Base-by-base conservation (phyloP, 2,888 invertebrate species). In the Microplitis deprimator region DNA sequence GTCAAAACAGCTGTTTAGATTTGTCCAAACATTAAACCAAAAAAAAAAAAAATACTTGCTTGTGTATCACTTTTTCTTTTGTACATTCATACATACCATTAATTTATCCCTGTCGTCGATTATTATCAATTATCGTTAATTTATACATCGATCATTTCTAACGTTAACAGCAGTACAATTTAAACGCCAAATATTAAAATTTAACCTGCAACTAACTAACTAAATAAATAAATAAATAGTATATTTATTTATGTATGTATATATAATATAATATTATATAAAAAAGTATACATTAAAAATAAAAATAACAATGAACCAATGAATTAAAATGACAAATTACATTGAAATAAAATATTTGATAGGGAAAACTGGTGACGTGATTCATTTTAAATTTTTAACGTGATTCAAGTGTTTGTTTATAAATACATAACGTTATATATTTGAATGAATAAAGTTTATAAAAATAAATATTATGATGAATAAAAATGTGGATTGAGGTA, bases 1-100 rank as follows among this genome's bases (percentile, higher is more conserved):
- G 67, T 68, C 29, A 59, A 29, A 74, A 74, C 74, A 74, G 74
- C 74, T 74, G 74, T 74, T 67, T 65, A 39, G 68, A 39, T 50
- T 74, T 62, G 16, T 72, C 71, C 60, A 72, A 70, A 60, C 50
- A 50, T 50, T 7, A 50, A 50, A 50, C 50, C 3, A 62, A 38
- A 41, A 6, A 17, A 68, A 38, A 73, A 69, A 80, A 69, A 60
- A 64, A 29, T 29, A 13, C 17, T 50, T 50, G 50, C 8, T 50
- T 50, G 50, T 50, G 50, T 50, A 50, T 50, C 6, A 8, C 4
- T 13, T 8, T 50, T 13, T 50, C 50, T 50, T 50, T 50, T 50
- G 13, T 50, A 50, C 13, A 13, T 13, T 50, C 13, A 41, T 41
- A 41, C 41, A 41, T 41, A 41, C 10, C 41, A 50, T 50, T 13